A percentile compares a stretch with the other conserved stretches of the same genome.
Evolutionary conservation across 2,113 vertebrate species (phyloP).

Genomic region (Plestiodon gilberti): DNA sequence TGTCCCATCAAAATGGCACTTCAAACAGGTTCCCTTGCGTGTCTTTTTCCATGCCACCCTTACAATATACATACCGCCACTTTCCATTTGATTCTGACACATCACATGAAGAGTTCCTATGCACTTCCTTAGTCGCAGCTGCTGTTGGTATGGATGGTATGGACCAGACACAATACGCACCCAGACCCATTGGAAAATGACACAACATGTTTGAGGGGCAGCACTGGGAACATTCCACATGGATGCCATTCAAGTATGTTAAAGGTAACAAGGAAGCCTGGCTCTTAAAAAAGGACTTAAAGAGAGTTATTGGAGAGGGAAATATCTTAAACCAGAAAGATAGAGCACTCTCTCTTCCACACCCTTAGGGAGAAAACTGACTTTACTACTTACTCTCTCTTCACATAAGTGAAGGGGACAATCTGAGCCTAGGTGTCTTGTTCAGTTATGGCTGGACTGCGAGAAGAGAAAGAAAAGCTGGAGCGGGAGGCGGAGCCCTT

Average conservation of each 20-base stretch:
- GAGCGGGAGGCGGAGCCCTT: slow-evolving; percentile 63
- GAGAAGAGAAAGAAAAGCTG: slow-evolving; percentile 53
- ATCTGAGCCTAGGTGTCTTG: slow-evolving; percentile 56
- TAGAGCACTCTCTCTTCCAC: slow-evolving; percentile 6
- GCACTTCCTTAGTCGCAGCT: neutral
- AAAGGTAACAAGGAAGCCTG: neutral
- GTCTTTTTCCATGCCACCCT: neutral
- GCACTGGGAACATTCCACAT: neutral
- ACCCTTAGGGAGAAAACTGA: slow-evolving; percentile 44
- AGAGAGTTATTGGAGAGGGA: slow-evolving; percentile 4
- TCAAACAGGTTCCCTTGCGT: neutral
- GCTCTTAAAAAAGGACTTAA: neutral
- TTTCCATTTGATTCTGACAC: neutral
- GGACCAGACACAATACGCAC: neutral
- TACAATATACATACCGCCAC: neutral
- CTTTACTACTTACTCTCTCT: slow-evolving; percentile 57
- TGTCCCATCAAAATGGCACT: neutral
- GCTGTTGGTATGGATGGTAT: neutral
- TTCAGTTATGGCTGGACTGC: slow-evolving; percentile 58
- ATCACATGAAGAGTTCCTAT: neutral
- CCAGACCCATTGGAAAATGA: neutral
- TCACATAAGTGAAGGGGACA: slow-evolving; percentile 54
- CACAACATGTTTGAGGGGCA: neutral
- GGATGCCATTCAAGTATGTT: neutral
- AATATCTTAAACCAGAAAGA: slow-evolving; percentile 39